phyloP scores from a whole-genome alignment of 2,797 vertebrate species.

The Pygocentrus nattereri region DNA sequence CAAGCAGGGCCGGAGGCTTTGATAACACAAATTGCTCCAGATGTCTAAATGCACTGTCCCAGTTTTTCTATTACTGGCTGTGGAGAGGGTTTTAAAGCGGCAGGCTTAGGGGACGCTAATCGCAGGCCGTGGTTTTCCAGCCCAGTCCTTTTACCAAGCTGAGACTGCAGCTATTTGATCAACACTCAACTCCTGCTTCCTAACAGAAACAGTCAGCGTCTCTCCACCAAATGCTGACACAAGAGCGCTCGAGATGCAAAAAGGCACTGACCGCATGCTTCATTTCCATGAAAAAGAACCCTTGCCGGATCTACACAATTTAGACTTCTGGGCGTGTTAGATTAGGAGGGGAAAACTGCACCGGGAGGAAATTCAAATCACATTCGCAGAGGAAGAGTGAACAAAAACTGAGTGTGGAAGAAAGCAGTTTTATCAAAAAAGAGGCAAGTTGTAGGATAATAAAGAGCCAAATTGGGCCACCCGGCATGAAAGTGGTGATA shows the following conservation, averaged over 20 bases:
- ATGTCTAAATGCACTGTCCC: slow-evolving; percentile 75
- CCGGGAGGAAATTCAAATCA: slow-evolving; percentile 19
- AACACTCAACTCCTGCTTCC: slow-evolving; percentile 76
- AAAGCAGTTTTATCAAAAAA: background rate
- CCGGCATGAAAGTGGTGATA: too few relatives aligned
- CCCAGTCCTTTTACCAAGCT: slow-evolving; percentile 74
- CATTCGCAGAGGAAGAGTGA: background rate
- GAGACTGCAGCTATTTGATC: slow-evolving; percentile 80
- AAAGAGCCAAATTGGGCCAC: background rate
- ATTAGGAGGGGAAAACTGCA: slow-evolving; percentile 42
- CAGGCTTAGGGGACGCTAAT: slow-evolving; percentile 72
- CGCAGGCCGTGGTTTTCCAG: slow-evolving; percentile 69
- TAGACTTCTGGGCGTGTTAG: slow-evolving; percentile 43
- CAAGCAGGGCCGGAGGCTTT: slow-evolving; percentile 66
- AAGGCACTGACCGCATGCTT: slow-evolving; percentile 33
- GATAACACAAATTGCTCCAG: slow-evolving; percentile 73
- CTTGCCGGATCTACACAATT: background rate
- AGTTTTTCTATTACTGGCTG: slow-evolving; percentile 70
- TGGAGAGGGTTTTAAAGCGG: slow-evolving; percentile 47
- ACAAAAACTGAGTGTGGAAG: background rate
- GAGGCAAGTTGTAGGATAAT: background rate
- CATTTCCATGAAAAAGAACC: slow-evolving; percentile 45
- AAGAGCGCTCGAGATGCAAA: slow-evolving; percentile 60
- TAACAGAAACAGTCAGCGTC: slow-evolving; percentile 65
- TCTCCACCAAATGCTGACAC: slow-evolving; percentile 71